Conservation (phyloP, 2,113 vertebrate species). For the Gopherus flavomarginatus region DNA sequence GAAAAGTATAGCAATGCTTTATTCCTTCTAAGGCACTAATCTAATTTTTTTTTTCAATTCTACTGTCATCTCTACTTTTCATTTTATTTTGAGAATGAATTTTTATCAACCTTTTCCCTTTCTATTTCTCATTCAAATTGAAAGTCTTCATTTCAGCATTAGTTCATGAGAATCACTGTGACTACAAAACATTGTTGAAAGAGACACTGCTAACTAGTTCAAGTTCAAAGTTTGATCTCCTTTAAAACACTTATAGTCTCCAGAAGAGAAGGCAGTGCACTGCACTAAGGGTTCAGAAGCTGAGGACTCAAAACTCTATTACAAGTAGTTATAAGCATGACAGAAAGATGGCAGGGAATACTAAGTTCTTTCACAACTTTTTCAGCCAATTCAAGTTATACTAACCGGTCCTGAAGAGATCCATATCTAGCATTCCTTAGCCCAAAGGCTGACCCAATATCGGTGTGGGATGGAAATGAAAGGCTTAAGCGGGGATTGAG, state of each 20-base stretch:
- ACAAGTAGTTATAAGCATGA: not conserved
- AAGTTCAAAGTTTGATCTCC: not conserved
- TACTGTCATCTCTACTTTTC: not conserved
- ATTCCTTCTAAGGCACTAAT: not conserved
- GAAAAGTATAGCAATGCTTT: not conserved
- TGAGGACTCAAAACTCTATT: not conserved
- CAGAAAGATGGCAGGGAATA: not conserved
- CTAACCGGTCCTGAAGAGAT: not conserved
- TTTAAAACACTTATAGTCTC: not conserved
- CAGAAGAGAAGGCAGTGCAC: not conserved
- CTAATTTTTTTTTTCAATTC: not conserved
- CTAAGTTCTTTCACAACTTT: not conserved
- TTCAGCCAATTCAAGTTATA: not conserved
- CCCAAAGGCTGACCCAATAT: not conserved
- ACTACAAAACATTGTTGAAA: slow-evolving; percentile 9
- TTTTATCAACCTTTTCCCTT: slow-evolving; percentile 21
- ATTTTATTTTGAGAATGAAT: slow-evolving; percentile 18
- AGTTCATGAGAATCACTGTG: slow-evolving; percentile 6
- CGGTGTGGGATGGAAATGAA: not conserved
- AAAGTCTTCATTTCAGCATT: slow-evolving; percentile 4
- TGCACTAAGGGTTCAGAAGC: not conserved
- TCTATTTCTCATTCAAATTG: not conserved
- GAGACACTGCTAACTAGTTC: not conserved
- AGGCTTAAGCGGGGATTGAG: not conserved
- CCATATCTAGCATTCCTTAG: not conserved